phyloP scores from a whole-genome alignment of 2,797 vertebrate genomes.

The Ceryle rudis region DNA sequence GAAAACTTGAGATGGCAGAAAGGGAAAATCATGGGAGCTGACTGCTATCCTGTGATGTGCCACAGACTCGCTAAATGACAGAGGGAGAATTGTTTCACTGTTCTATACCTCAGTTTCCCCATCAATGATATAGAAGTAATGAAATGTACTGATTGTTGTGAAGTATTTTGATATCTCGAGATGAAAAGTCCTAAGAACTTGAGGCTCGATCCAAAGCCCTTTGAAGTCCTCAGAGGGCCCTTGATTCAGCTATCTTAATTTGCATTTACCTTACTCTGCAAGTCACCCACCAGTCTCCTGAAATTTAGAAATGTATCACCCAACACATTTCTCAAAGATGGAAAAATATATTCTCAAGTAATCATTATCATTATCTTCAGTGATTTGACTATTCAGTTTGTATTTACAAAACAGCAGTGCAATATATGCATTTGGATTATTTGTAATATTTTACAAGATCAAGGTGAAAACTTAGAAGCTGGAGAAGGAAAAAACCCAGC shows the following conservation, averaged over 20 bases:
- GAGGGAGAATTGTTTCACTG: neutral
- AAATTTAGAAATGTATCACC: neutral
- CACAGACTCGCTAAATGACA: neutral
- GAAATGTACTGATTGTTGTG: conserved; percentile 48
- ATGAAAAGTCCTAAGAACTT: conserved; percentile 62
- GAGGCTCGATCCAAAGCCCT: conserved; percentile 9
- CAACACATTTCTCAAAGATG: neutral
- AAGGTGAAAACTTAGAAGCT: conserved; percentile 66
- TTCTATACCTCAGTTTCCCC: conserved; percentile 26
- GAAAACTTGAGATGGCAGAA: neutral
- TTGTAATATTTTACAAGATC: conserved; percentile 75
- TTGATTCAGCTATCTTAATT: conserved; percentile 54
- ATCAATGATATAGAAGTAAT: conserved; percentile 21
- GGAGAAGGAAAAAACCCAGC: conserved; percentile 50
- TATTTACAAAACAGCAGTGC: conserved; percentile 54
- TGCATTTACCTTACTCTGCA: conserved; percentile 52
- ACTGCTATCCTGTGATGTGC: neutral
- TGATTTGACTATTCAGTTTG: conserved; percentile 37
- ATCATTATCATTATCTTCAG: conserved; percentile 40
- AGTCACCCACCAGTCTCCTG: neutral
- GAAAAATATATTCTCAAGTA: conserved; percentile 17
- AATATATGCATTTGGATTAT: conserved; percentile 61
- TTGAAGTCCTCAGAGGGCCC: conserved; percentile 41
- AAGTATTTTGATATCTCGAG: conserved; percentile 57
- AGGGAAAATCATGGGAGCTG: neutral